These are phyloP conservation scores for Mustela lutreola DNA, from an alignment of 2,113 vertebrate species.

Conservation along the genomic window DNA sequence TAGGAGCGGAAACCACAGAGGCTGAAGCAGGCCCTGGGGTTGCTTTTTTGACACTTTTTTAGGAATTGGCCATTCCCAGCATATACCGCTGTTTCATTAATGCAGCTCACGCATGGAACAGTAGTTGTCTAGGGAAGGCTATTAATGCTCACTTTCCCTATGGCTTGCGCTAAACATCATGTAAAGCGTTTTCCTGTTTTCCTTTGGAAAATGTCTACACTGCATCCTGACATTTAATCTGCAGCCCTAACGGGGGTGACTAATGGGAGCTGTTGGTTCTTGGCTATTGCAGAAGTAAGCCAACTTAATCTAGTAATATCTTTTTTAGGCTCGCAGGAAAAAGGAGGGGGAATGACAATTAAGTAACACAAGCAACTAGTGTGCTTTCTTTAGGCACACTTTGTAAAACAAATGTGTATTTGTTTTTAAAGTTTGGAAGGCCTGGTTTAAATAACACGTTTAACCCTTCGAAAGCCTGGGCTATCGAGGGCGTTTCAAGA, in stretches of 20 bases:
- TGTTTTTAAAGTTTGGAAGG: constrained; percentile 54
- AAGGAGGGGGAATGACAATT: constrained; percentile 44
- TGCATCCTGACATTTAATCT: constrained; percentile 79
- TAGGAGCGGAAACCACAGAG: neutral
- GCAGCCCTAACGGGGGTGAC: constrained; percentile 52
- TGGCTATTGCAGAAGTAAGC: constrained; percentile 68
- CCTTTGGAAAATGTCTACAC: constrained; percentile 73
- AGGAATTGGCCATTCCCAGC: neutral
- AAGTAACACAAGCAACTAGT: constrained; percentile 76
- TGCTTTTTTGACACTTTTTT: constrained; percentile 20
- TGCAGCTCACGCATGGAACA: neutral
- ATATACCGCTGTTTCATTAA: constrained; percentile 12
- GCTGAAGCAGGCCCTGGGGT: too few species aligned
- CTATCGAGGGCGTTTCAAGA: neutral
- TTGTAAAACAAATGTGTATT: constrained; percentile 55
- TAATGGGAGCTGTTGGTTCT: constrained; percentile 72
- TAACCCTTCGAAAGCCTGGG: constrained; percentile 62
- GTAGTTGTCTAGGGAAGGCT: neutral
- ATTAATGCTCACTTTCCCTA: neutral
- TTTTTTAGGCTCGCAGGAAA: constrained; percentile 71
- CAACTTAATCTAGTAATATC: constrained; percentile 72
- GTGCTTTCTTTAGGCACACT: constrained; percentile 66
- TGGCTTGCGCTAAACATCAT: constrained; percentile 59
- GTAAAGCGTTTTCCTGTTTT: constrained; percentile 66
- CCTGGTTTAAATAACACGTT: constrained; percentile 79